These are phyloP conservation scores for Coregonus sp. DNA, from an alignment of 2,797 vertebrate species.

Conservation along the genomic window DNA sequence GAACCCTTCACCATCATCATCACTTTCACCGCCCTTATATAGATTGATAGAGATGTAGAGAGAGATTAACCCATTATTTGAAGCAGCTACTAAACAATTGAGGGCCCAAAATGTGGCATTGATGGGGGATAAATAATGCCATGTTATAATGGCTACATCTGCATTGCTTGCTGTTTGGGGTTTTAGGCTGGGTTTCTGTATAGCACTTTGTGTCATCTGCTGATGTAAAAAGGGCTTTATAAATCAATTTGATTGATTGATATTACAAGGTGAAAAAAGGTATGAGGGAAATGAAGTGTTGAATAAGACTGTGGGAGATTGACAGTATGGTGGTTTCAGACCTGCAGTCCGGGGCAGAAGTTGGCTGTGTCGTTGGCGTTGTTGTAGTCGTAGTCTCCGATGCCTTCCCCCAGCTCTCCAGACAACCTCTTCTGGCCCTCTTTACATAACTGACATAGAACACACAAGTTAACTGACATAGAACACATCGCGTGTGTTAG, in stretches of 20 bases:
- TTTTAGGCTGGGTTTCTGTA: no score
- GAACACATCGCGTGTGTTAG: neutral
- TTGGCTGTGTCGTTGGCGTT: slow-evolving; percentile 90
- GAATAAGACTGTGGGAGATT: neutral
- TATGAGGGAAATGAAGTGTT: neutral
- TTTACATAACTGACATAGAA: slow-evolving; percentile 70
- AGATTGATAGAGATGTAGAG: slow-evolving; percentile 19
- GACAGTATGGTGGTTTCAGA: slow-evolving; percentile 43
- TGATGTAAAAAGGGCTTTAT: no score
- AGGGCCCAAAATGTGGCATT: no score
- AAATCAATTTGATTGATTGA: no score
- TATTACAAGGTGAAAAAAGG: neutral
- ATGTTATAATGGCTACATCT: neutral
- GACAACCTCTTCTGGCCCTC: slow-evolving; percentile 50
- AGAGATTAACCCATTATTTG: neutral
- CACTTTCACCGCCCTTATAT: slow-evolving; percentile 79
- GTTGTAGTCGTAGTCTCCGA: slow-evolving; percentile 89
- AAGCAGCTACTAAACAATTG: no score
- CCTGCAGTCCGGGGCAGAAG: slow-evolving; percentile 91
- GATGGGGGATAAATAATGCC: neutral
- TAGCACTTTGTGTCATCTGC: no score
- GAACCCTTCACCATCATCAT: slow-evolving; percentile 75
- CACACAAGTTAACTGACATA: neutral
- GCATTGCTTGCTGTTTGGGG: no score
- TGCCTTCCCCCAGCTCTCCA: slow-evolving; percentile 76